phyloP scores from a whole-genome alignment of 2,113 vertebrate species.

The Oryzias javanicus region DNA sequence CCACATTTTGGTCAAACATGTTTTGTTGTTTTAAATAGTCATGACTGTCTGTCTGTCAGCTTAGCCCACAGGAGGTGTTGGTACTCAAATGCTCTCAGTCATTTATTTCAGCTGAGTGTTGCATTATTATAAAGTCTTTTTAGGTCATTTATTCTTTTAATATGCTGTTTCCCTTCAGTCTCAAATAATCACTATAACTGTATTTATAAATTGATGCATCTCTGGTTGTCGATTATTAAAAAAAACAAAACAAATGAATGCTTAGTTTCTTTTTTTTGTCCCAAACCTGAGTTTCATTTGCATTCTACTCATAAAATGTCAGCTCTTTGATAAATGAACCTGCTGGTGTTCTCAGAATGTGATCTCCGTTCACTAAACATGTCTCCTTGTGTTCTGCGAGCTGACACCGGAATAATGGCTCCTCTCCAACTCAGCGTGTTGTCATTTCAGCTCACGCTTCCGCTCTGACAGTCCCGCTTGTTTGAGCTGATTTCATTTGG shows the following conservation, averaged over 20 bases:
- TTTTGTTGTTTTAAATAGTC: constrained; percentile 4
- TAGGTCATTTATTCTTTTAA: constrained; percentile 32
- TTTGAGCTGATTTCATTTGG: background rate
- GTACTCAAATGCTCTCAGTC: constrained; percentile 6
- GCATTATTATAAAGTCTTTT: constrained; percentile 21
- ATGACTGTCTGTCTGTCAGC: constrained; percentile 12
- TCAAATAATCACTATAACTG: constrained; percentile 33
- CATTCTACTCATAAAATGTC: constrained; percentile 46
- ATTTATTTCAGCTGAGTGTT: constrained; percentile 17
- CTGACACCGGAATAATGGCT: background rate
- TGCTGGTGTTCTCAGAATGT: constrained; percentile 10
- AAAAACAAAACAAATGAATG: constrained; percentile 5
- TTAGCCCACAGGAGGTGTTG: constrained; percentile 9
- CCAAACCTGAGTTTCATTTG: constrained; percentile 28
- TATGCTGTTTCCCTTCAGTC: constrained; percentile 35
- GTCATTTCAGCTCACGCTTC: constrained; percentile 1
- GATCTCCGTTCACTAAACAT: constrained; percentile 7
- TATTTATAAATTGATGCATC: constrained; percentile 28
- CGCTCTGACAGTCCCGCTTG: background rate
- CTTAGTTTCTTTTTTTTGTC: constrained; percentile 23
- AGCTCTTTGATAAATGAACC: constrained; percentile 31
- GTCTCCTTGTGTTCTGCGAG: constrained; percentile 1
- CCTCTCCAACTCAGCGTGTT: background rate
- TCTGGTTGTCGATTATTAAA: constrained; percentile 5
- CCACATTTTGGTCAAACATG: too few relatives aligned